Evolutionary conservation across 2,888 invertebrate species (phyloP).

Genomic region (Apamea anceps): DNA sequence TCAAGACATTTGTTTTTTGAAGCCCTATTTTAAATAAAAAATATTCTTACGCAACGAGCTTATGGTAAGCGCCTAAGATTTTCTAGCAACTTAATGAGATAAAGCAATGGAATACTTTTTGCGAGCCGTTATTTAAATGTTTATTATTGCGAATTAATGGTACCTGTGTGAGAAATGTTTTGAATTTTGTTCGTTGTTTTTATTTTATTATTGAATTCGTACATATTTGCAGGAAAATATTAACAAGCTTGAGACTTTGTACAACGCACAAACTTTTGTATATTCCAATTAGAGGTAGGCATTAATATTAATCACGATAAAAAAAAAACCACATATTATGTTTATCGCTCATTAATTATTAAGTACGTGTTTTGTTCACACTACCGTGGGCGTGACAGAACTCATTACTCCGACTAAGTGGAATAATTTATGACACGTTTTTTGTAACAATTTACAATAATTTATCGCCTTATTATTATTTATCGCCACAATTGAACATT

Average conservation of each 20-base stretch:
- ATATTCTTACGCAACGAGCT: constrained; percentile 54
- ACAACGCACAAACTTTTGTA: not conserved
- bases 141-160: constrained; percentile 38
- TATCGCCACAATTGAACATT: constrained; percentile 24
- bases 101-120: constrained; percentile 49
- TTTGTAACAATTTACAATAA: constrained; percentile 15
- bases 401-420: constrained; percentile 41
- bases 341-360: constrained; percentile 37
- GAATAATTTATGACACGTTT: constrained; percentile 46
- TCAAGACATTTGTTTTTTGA: constrained; percentile 61
- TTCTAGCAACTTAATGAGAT: constrained; percentile 54
- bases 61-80: constrained; percentile 56
- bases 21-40: constrained; percentile 60
- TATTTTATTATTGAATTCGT: not conserved
- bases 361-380: constrained; percentile 48
- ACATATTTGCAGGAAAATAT: not conserved
- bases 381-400: constrained; percentile 37
- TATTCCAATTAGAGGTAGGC: constrained; percentile 1
- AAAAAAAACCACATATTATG: constrained; percentile 25
- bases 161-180: constrained; percentile 22
- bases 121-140: constrained; percentile 38
- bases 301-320: not conserved
- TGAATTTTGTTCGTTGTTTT: constrained; percentile 4
- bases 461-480: constrained; percentile 13
- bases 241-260: not conserved